phyloP scores from a whole-genome alignment of 2,797 vertebrate species.

The Ctenochaetus hawaiiensis region DNA sequence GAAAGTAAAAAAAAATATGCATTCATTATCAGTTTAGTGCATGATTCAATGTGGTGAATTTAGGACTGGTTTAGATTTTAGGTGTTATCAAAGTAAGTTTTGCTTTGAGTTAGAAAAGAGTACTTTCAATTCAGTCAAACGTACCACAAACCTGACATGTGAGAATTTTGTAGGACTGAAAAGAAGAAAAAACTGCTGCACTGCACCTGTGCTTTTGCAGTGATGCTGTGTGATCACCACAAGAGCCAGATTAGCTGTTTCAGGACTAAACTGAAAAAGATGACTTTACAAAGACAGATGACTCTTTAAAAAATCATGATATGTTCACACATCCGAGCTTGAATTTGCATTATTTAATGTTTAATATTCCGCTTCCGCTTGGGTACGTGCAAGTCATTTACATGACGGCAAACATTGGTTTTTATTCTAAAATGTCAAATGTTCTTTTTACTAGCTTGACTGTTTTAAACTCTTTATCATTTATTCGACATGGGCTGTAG shows the following conservation, averaged over 20 bases:
- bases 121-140: background rate
- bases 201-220: slow-evolving; percentile 11
- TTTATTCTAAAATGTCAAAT: background rate
- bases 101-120: background rate
- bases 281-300: background rate
- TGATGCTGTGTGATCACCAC: background rate
- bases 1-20: background rate
- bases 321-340: background rate
- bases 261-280: background rate
- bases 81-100: background rate
- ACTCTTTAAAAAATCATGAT: background rate
- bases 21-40: no score
- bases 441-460: background rate
- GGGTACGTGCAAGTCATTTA: background rate
- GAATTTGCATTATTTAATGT: background rate
- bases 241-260: background rate
- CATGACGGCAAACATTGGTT: slow-evolving; percentile 1
- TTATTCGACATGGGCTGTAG: slow-evolving; percentile 14
- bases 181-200: background rate
- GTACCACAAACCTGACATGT: background rate
- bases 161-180: background rate
- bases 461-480: slow-evolving; percentile 26
- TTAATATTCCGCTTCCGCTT: background rate
- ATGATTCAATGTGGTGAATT: background rate
- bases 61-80: background rate